A percentile compares a stretch with the other conserved stretches of the same genome.
Evolutionary conservation across 2,888 invertebrate species (phyloP).

Genomic region (Coremacera marginata): DNA sequence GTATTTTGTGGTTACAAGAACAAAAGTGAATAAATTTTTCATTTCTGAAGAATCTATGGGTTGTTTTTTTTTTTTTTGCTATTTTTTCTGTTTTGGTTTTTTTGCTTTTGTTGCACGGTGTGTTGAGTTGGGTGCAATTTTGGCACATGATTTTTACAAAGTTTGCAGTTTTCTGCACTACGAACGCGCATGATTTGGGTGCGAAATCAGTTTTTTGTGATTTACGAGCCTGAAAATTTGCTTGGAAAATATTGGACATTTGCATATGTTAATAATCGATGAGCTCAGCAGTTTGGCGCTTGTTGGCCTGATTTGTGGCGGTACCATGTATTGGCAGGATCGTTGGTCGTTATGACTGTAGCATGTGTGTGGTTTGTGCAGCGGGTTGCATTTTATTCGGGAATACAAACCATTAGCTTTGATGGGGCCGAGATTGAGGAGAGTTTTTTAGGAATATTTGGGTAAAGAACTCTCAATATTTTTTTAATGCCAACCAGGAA

Average conservation of each 20-base stretch:
- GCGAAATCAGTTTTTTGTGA: constrained; percentile 41
- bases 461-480: no score
- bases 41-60: constrained; percentile 1
- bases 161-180: constrained; percentile 44
- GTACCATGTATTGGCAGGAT: background rate
- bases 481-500: no score
- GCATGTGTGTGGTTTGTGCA: background rate
- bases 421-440: no score
- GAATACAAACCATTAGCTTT: background rate
- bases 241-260: constrained; percentile 45
- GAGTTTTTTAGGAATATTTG: no score
- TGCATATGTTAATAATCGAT: constrained; percentile 51
- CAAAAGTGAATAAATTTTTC: background rate
- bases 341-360: background rate
- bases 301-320: no score
- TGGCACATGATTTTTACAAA: constrained; percentile 19
- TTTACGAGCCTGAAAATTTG: constrained; percentile 50
- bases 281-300: constrained; percentile 45
- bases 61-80: no score
- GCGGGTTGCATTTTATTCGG: constrained; percentile 3
- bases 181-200: constrained; percentile 11
- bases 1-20: constrained; percentile 37
- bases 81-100: constrained; percentile 3
- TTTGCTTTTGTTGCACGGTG: constrained; percentile 30
- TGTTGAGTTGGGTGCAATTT: background rate